Base-by-base conservation (phyloP, 92 coral and sea anemone genomes). In the Anthopleura xanthogrammica region DNA sequence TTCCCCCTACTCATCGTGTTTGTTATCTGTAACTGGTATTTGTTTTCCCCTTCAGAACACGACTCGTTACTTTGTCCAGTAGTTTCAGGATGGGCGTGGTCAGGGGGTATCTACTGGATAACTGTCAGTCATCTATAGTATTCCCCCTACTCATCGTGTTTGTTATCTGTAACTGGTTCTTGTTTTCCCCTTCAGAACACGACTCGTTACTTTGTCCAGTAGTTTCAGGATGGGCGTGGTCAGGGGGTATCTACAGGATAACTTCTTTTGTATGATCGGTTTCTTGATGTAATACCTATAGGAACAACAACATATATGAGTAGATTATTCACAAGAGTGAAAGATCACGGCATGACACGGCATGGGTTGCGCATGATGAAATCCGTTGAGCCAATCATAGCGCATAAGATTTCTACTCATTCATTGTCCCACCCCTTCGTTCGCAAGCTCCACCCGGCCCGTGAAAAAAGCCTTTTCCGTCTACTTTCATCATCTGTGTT, bases 271-370 rank as follows among this genome's bases (percentile, higher is more conserved):
- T 12, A 93, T 88, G 22, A 88, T 81, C 10, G 88, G 91, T 16
- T 87, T 82, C 83, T 94, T 87, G 75, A 95, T 91, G 92, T 93
- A 95, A 83, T 95, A 95, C 80, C 98, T 95, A 80, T 46, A 72
- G 81, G 58, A 16, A 77, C 7, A 36, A n/a, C 5, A 4, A 0
- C 14, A 12, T 54, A 62, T 19, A n/a, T 19, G 0, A 62, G 19
- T 62, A 7, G 70, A 62, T 20, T 62, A 20, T n/a, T 36, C 13
- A 5, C 17, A 36, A 19, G 22, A 62, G 50, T 46, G 50, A 46
- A 46, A 2, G 50, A 46, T 5, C 6, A 46, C 50, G 50, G 5
- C 50, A 46, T 9, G 50, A 29, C 1, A 29, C 36, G 36, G 36
- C 36, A 29, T 1, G 36, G 36, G 36, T 1, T 29, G 36, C 7